Base-by-base conservation (phyloP, 2,113 vertebrate genomes). In the Pseudopipra pipra region DNA sequence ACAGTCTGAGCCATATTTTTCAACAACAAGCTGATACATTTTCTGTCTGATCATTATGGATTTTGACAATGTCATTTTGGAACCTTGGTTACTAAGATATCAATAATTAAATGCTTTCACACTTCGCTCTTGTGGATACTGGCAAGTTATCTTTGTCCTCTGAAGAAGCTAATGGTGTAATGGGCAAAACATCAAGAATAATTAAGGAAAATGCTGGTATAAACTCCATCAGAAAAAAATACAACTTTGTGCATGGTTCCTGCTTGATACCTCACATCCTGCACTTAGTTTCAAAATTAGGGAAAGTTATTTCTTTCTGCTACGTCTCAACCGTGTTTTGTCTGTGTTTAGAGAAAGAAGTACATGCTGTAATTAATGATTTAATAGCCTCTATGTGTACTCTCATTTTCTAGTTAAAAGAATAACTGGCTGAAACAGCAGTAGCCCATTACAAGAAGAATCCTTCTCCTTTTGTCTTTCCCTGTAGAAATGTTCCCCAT, bases 101-200 rank as follows among this genome's bases (percentile, higher is more conserved):
- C 98, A 98, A 98, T 98, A 98, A 98, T 98, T 98, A 98, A 98
- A 97, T 91, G 96, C 97, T 94, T 96, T 98, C 96, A 97, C 98
- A 98, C 98, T 98, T 97, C 44, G 76, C 97, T 98, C 97, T 96
- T 91, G 95, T 90, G 93, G 90, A 96, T 97, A 95, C 96, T 95
- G 90, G 97, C 97, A 96, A 97, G 97, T 97, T 97, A 96, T 98
- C 98, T 98, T 96, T 97, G 98, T 98, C 97, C 96, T 97, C 95
- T 55, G 28, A 96, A 96, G 96, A 97, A 96, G 97, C 97, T 98
- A 98, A 98, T 98, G 97, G 97, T 83, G 89, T 96, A 97, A 97
- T 95, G 97, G 97, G 97, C 98, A 98, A 97, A 97, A 94, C 96
- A 98, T 98, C 98, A 98, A 97, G 96, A 97, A 98, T 97, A 97